Evolutionary conservation across 2,113 vertebrate species (phyloP), one percentile per base, ranked within the genome.

Genomic region (Agapornis roseicollis): DNA sequence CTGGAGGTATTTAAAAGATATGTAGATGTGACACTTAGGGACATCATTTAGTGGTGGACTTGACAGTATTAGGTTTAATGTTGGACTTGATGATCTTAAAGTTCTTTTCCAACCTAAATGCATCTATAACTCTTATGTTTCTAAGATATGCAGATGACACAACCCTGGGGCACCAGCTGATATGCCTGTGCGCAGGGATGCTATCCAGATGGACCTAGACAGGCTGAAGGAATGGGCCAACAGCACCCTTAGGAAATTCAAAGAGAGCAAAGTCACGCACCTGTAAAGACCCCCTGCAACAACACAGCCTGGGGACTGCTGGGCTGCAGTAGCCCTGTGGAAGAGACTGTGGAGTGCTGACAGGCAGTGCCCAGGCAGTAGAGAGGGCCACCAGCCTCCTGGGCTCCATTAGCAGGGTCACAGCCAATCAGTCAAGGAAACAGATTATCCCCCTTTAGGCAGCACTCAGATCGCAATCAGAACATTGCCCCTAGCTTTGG

Each of bases 301-400:
- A 0, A 22, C 11, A 39, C 15, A 55, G 44, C 8, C 64, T 73
- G 33, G 17, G 39, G 9, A 19, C 5, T 3, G 29, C 19, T 0
- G 0, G 35, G 33, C n/a, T 77, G 58, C 29, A 64, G 64, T 33
- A 42, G 33, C 29, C 33, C 17, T 39, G 22, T 74, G 50, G 25
- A 73, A 78, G 49, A 56, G 50, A 29, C 9, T 9, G 0, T 53
- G 23, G 11, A 41, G 5, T 42, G 41, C 14, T 69, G 52, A 20
- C 31, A 49, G 18, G 39, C 52, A 61, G 41, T 8, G 42, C 8
- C 14, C 1, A 2, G 25, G 25, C 39, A 47, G 44, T 27, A 47
- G 7, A 49, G 35, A 55, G 17, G 7, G 10, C 55, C n/a, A 39
- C 4, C 10, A 17, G 24, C 17, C 31, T 83, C 16, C 18, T n/a